phyloP scores from a whole-genome alignment of 2,888 invertebrate species.

The Hydriomena furcata region DNA sequence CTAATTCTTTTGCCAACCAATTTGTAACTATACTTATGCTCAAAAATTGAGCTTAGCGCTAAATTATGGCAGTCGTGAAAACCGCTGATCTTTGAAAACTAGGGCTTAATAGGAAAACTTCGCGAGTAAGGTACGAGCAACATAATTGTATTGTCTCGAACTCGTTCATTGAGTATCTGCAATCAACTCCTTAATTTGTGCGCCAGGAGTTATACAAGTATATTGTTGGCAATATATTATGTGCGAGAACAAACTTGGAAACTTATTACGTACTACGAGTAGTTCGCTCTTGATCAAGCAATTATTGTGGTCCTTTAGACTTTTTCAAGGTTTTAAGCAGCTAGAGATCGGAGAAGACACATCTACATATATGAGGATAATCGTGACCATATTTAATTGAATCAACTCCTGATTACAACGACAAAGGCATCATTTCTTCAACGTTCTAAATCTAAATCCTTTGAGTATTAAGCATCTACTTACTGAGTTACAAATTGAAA shows the following conservation, averaged over 20 bases:
- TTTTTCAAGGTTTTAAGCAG: too few relatives aligned
- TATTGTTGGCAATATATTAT: constrained; percentile 32
- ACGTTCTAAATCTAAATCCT: constrained; percentile 23
- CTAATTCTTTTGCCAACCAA: too few relatives aligned
- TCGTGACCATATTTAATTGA: too few relatives aligned
- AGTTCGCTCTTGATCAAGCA: neutral
- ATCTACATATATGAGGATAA: too few relatives aligned
- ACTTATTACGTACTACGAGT: constrained; percentile 12
- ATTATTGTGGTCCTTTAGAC: too few relatives aligned
- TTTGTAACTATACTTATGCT: neutral
- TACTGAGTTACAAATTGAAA: constrained; percentile 42
- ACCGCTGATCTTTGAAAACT: constrained; percentile 25
- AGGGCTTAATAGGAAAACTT: constrained; percentile 40
- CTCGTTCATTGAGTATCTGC: constrained; percentile 36
- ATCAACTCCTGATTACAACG: too few relatives aligned
- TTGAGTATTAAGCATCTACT: constrained; percentile 27
- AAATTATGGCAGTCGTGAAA: neutral
- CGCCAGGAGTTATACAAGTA: constrained; percentile 25
- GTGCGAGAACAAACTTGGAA: constrained; percentile 21
- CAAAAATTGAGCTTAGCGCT: neutral
- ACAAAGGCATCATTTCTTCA: neutral
- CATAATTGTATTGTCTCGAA: constrained; percentile 40
- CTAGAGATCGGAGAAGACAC: too few relatives aligned
- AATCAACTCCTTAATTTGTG: constrained; percentile 36
- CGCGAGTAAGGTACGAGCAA: constrained; percentile 28